Percentiles rank a stretch among this genome's conserved stretches.
Evolutionary conservation across 2,113 vertebrate species (phyloP).

Genomic region (Neodon shergylaensis): DNA sequence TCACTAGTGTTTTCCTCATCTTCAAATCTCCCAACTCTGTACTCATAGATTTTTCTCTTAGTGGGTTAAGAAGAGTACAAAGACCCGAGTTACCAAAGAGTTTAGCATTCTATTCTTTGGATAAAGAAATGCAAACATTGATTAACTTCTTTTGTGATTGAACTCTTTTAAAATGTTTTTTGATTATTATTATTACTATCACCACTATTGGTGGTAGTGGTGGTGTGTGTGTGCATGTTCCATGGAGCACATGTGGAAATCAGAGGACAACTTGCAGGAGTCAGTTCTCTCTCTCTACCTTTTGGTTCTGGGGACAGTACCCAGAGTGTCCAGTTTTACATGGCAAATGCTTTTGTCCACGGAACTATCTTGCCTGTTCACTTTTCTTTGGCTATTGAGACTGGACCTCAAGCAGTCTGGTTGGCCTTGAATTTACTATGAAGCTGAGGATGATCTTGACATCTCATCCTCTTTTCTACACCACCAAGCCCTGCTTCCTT

Average conservation of each 20-base stretch:
- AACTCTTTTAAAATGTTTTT: neutral
- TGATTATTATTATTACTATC: neutral
- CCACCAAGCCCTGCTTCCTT: neutral
- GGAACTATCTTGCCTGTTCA: no score
- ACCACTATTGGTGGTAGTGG: neutral
- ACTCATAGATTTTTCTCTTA: neutral
- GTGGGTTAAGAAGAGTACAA: neutral
- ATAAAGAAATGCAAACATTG: neutral
- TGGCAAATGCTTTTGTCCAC: neutral
- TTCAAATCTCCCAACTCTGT: neutral
- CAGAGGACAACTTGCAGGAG: neutral
- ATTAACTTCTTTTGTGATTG: neutral
- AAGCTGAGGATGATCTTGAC: neutral
- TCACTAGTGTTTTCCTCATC: neutral
- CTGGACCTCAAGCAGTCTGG: neutral
- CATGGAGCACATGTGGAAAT: neutral
- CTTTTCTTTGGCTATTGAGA: neutral
- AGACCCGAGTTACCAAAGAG: neutral
- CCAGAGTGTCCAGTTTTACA: neutral
- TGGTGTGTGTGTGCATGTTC: neutral
- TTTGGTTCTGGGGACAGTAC: neutral
- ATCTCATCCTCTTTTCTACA: neutral
- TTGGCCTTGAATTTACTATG: neutral
- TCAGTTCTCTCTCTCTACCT: neutral
- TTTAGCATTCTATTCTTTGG: neutral